phyloP scores from a whole-genome alignment of 2,797 vertebrate species.

The Falco cherrug region DNA sequence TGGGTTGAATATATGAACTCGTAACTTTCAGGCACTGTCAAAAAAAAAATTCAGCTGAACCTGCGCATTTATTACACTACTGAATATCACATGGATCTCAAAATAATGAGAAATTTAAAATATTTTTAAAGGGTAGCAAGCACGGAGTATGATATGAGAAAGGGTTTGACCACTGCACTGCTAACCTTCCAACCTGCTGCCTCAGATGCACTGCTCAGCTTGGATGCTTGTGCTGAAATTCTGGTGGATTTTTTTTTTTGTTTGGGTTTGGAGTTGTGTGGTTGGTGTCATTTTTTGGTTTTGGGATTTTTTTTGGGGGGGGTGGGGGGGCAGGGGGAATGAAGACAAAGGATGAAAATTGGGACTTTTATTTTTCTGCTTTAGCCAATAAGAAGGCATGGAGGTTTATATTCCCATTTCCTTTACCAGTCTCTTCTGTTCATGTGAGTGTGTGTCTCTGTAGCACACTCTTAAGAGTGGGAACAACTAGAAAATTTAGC shows the following conservation, averaged over 20 bases:
- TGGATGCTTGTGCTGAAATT: neutral
- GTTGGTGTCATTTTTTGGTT: neutral
- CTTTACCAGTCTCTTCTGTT: neutral
- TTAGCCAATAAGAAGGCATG: neutral
- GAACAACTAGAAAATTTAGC: neutral
- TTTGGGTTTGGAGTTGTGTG: too few relatives aligned
- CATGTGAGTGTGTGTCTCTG: neutral
- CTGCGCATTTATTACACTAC: neutral
- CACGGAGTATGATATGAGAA: accelerated
- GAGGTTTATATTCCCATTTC: neutral
- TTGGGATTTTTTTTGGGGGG: too few relatives aligned
- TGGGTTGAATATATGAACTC: neutral
- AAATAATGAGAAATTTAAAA: neutral
- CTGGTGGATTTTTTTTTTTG: neutral
- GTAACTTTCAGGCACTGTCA: neutral
- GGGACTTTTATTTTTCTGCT: neutral
- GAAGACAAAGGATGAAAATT: neutral
- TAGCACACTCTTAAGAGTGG: neutral
- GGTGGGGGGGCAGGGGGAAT: too few relatives aligned
- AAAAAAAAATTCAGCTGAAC: neutral
- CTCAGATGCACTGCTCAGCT: neutral
- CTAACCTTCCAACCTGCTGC: neutral
- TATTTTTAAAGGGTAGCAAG: neutral
- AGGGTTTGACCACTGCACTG: neutral
- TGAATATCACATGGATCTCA: neutral